Evolutionary conservation across 2,888 invertebrate genomes (phyloP).

Genomic region (Anticlea derivata): DNA sequence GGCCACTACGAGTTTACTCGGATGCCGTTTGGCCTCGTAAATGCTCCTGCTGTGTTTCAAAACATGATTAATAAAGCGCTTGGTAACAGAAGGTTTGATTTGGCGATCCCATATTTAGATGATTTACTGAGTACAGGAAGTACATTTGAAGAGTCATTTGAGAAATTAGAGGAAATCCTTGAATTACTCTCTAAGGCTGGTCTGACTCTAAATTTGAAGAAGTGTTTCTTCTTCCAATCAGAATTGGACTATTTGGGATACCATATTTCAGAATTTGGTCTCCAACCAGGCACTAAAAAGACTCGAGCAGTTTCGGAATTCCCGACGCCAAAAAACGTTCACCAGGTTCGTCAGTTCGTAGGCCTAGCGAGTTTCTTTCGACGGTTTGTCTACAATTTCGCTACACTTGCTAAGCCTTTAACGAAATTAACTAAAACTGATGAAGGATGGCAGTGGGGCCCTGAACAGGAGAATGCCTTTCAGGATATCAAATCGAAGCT

Average conservation of each 20-base stretch:
- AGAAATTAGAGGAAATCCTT: neutral
- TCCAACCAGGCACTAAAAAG: neutral
- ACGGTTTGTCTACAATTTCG: neutral
- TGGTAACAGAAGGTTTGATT: neutral
- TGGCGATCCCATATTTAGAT: neutral
- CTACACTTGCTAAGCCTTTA: neutral
- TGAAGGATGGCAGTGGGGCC: neutral
- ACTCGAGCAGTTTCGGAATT: neutral
- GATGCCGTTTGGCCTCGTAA: neutral
- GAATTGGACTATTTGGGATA: neutral
- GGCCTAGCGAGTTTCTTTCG: neutral
- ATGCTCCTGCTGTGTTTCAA: neutral
- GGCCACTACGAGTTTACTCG: neutral
- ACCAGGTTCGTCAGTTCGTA: neutral
- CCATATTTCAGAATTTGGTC: neutral
- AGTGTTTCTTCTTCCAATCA: neutral
- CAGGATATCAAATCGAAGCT: neutral
- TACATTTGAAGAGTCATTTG: neutral
- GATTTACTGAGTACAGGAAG: neutral
- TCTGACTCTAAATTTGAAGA: neutral
- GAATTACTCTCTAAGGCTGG: neutral
- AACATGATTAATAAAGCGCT: neutral
- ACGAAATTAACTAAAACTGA: neutral
- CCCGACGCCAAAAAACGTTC: neutral
- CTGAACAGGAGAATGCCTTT: neutral